A percentile compares a stretch with the other conserved stretches of the same genome.
phyloP scores from a whole-genome alignment of 2,888 invertebrate genomes.

The Xestobium rufovillosum region DNA sequence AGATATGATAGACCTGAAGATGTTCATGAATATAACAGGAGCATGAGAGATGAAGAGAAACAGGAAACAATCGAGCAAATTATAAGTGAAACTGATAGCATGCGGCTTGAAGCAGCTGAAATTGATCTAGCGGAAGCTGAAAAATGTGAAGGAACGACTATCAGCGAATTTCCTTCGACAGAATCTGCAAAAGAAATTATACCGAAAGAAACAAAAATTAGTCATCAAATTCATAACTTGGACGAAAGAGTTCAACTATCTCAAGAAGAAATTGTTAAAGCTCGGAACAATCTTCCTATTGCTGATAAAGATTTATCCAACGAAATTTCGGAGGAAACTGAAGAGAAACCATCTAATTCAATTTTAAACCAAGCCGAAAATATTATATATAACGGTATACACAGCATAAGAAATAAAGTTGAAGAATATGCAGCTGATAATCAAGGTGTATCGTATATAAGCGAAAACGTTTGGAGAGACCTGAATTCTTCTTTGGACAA shows the following conservation, averaged over 20 bases:
- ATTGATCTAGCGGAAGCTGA: neutral
- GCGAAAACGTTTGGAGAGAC: slow-evolving; percentile 18
- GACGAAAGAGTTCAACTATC: slow-evolving; percentile 31
- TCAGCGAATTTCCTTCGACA: neutral
- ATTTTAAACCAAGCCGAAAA: slow-evolving; percentile 17
- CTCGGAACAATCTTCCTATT: slow-evolving; percentile 18
- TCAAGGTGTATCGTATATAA: slow-evolving; percentile 9
- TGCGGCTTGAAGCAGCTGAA: neutral
- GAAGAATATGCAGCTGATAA: slow-evolving; percentile 11
- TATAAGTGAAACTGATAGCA: neutral
- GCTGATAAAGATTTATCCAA: neutral
- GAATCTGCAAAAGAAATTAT: neutral
- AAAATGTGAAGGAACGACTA: too few species aligned
- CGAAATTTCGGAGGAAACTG: slow-evolving; percentile 6
- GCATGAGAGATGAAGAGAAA: slow-evolving; percentile 33
- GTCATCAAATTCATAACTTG: slow-evolving; percentile 24
- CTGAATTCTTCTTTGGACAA: slow-evolving; percentile 18
- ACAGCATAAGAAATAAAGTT: slow-evolving; percentile 17
- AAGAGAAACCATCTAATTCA: slow-evolving; percentile 5
- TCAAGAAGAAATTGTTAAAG: slow-evolving; percentile 23
- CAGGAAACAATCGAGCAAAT: slow-evolving; percentile 27
- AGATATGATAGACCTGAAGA: slow-evolving; percentile 28
- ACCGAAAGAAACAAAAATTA: slow-evolving; percentile 3
- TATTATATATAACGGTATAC: slow-evolving; percentile 18
- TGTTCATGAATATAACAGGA: slow-evolving; percentile 10